phyloP scores from a whole-genome alignment of 1,140 invertebrate species.

The Zaprionus tsacasi region DNA sequence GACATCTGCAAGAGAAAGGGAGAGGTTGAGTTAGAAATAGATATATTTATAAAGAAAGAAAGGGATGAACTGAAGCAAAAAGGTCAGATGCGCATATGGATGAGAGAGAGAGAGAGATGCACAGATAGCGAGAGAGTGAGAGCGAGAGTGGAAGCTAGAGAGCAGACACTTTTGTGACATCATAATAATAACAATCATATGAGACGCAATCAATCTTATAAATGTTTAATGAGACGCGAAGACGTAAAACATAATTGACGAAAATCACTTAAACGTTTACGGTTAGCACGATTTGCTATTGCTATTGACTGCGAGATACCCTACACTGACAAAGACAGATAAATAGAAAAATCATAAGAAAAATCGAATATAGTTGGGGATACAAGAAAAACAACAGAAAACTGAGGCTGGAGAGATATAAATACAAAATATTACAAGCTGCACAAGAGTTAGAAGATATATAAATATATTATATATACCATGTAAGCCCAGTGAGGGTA shows the following conservation, averaged over 20 bases:
- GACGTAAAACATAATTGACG: constrained; percentile 65
- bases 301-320: constrained; percentile 5
- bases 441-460: neutral
- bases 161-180: constrained; percentile 50
- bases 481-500: neutral
- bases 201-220: constrained; percentile 62
- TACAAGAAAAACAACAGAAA: too few relatives aligned
- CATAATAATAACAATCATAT: constrained; percentile 42
- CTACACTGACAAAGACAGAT: constrained; percentile 6
- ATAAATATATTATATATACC: too few relatives aligned
- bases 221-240: constrained; percentile 70
- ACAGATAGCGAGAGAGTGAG: neutral
- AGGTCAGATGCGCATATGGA: neutral
- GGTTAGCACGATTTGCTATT: neutral
- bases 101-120: neutral
- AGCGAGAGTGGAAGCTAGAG: neutral
- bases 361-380: too few relatives aligned
- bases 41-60: too few relatives aligned
- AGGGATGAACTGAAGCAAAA: too few relatives aligned
- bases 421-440: too few relatives aligned
- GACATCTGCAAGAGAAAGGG: constrained; percentile 52
- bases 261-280: constrained; percentile 55
- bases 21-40: too few relatives aligned
- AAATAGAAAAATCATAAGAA: too few relatives aligned
- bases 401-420: too few relatives aligned